Evolutionary conservation across 2,113 vertebrate genomes (phyloP), one percentile per base, ranked within the genome.

Genomic region (Chelonoidis abingdonii): DNA sequence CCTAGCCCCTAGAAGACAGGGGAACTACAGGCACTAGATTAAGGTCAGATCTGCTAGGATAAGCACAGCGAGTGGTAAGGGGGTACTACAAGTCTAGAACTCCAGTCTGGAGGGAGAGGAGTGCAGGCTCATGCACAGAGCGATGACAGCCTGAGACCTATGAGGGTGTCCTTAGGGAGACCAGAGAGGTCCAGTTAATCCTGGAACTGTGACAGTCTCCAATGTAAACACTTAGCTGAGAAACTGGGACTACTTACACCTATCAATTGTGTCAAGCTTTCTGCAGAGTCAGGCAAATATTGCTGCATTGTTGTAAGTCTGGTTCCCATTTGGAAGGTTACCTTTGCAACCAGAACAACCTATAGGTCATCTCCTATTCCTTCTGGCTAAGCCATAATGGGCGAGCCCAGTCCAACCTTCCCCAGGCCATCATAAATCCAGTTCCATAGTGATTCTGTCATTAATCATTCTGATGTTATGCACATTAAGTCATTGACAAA

Each of bases 391-490:
- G 62, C 13, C 16, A 31, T 1, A 1, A 22, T 69, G 41, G 31
- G 35, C 10, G 56, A 91, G 13, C 25, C 50, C 31, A 69, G 27
- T n/a, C 10, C 14, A 47, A 49, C 54, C 41, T 44, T 83, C 25
- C n/a, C 47, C 11, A 29, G 1, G 44, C 87, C 86, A 13, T 25
- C 52, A n/a, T 10, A 79, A 87, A 83, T 57, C 38, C 25, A 47
- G 4, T 2, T 83, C 81, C 59, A 44, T 0, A 93, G 69, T 75
- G 50, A 56, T 83, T 90, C 59, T 92, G 57, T 59, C 27, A 38
- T 83, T 83, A 49, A 27, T 90, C 93, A 50, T 69, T 80, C 88
- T 93, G 76, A 76, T 49, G 75, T 87, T 59, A 31, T 92, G 90
- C 54, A 80, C 56, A 80, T 87, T 89, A 93, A 13, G 80, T 81